Percentiles rank a stretch among this genome's conserved stretches.
phyloP scores from a whole-genome alignment of 2,113 vertebrate species.

The Ochotona princeps region DNA sequence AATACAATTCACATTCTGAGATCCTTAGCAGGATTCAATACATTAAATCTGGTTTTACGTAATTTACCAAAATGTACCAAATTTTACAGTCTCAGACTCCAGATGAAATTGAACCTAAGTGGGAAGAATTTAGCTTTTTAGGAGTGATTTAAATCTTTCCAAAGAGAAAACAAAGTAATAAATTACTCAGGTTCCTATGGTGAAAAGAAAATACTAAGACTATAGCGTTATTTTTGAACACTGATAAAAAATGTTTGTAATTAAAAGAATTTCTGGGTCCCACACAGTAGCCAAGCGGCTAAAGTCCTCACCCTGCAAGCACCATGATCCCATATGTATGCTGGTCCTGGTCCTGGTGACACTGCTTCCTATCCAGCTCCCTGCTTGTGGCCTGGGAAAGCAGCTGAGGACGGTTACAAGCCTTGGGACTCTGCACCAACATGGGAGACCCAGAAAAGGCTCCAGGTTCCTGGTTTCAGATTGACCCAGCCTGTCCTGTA shows the following conservation, averaged over 20 bases:
- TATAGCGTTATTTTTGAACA: not conserved
- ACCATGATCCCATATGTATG: no score
- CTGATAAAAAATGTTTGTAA: not conserved
- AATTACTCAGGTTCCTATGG: not conserved
- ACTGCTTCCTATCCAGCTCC: no score
- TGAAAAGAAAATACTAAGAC: not conserved
- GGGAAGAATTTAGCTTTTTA: not conserved
- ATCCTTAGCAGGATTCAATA: not conserved
- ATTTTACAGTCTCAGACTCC: not conserved
- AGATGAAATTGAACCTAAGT: not conserved
- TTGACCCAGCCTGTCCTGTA: no score
- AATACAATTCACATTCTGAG: not conserved
- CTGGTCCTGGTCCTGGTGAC: no score
- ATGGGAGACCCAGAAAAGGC: no score
- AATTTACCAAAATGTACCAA: not conserved
- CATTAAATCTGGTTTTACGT: not conserved
- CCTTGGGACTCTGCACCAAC: no score
- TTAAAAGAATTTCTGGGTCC: not conserved
- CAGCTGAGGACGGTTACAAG: no score
- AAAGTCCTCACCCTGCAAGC: no score
- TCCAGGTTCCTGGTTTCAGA: no score
- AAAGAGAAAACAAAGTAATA: not conserved
- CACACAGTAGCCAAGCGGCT: no score
- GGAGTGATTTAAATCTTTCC: not conserved
- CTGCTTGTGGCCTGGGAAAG: no score